Conservation (phyloP, 1,140 invertebrate genomes). For the Wiebesia pumilae region DNA sequence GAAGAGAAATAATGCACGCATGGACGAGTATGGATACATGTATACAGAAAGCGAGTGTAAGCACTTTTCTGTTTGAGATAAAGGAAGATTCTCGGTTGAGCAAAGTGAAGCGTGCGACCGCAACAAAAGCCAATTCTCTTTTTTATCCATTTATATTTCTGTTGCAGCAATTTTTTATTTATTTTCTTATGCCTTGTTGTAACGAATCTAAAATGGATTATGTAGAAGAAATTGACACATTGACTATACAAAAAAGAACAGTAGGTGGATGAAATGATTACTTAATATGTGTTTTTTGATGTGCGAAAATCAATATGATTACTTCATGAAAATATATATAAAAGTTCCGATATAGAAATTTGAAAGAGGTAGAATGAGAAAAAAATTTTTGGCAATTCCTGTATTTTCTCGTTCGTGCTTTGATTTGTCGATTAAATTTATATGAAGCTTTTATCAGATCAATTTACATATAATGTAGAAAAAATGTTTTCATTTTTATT, state of each 20-base stretch:
- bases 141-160: slow-evolving; percentile 16
- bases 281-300: background rate
- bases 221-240: slow-evolving; percentile 6
- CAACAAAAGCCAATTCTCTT: slow-evolving; percentile 1
- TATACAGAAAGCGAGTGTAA: background rate
- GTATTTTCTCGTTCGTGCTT: background rate
- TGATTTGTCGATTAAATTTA: background rate
- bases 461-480: slow-evolving; percentile 6
- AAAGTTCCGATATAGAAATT: background rate
- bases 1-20: background rate
- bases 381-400: background rate
- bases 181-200: background rate
- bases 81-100: background rate
- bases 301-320: slow-evolving; percentile 8
- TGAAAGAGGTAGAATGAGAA: background rate
- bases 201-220: slow-evolving; percentile 17
- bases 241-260: background rate
- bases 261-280: background rate
- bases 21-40: background rate
- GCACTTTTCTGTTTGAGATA: slow-evolving; percentile 9
- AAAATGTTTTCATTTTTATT: background rate
- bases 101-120: slow-evolving; percentile 12
- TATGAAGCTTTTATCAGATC: background rate
- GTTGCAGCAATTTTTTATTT: slow-evolving; percentile 11
- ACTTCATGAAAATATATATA: slow-evolving; percentile 3